Conservation (phyloP, 2,888 invertebrate genomes). For the Slavum lentiscoides region DNA sequence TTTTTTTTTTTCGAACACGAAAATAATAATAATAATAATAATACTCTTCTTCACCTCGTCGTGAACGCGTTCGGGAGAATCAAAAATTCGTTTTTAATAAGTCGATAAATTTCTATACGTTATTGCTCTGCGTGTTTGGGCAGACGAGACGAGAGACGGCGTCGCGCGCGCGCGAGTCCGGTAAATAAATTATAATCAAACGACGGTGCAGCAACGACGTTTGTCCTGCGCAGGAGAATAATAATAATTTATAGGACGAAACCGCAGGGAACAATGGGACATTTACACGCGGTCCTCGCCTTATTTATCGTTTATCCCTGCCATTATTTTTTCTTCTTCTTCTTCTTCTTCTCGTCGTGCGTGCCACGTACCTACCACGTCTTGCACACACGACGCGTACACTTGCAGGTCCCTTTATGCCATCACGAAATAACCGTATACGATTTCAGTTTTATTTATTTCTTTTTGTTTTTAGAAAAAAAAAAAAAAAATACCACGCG, state of each 20-base stretch:
- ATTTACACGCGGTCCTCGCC: conserved; percentile 34
- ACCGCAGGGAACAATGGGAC: conserved; percentile 54
- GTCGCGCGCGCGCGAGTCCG: conserved; percentile 16
- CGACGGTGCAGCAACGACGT: conserved; percentile 38
- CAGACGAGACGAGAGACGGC: too few relatives aligned
- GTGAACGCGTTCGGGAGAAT: conserved; percentile 18
- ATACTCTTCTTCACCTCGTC: neutral
- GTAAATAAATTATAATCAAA: conserved; percentile 49
- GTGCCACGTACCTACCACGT: too few relatives aligned
- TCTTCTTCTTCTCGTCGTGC: neutral
- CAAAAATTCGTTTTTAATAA: conserved; percentile 52
- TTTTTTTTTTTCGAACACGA: neutral
- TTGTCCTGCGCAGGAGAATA: conserved; percentile 32
- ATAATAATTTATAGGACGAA: conserved; percentile 50
- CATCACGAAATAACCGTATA: neutral
- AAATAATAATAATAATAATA: conserved; percentile 26
- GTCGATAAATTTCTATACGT: conserved; percentile 45
- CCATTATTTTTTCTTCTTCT: conserved; percentile 23
- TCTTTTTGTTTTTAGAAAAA: conserved; percentile 21
- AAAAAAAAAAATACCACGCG: too few relatives aligned
- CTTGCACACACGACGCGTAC: neutral
- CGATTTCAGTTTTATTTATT: conserved; percentile 31
- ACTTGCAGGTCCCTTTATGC: neutral
- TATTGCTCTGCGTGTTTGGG: conserved; percentile 17
- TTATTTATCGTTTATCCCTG: conserved; percentile 52